These are phyloP conservation scores for Rhea pennata DNA, from an alignment of 2,113 vertebrate genomes.

Conservation along the genomic window DNA sequence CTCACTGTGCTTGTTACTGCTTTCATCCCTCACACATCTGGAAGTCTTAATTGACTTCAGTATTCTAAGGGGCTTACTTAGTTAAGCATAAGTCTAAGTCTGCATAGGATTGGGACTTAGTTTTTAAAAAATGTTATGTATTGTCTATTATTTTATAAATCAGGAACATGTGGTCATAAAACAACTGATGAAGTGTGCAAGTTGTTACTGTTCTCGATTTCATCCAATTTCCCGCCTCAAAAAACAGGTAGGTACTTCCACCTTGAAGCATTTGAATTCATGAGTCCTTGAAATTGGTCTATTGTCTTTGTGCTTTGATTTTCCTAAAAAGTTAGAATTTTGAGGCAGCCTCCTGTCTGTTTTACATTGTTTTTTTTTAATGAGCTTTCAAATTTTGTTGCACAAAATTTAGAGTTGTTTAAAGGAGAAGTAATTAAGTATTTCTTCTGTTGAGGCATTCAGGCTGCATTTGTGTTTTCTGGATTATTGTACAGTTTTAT, in stretches of 20 bases:
- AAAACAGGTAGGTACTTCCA: conserved; percentile 67
- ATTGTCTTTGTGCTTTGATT: background rate
- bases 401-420: background rate
- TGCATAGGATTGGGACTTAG: background rate
- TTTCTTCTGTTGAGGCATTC: background rate
- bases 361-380: background rate
- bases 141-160: conserved; percentile 32
- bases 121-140: background rate
- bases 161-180: conserved; percentile 64
- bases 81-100: background rate
- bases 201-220: conserved; percentile 71
- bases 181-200: conserved; percentile 31
- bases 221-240: conserved; percentile 75
- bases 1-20: background rate
- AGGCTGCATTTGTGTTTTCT: background rate
- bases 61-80: background rate
- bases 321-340: background rate
- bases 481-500: background rate
- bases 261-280: background rate
- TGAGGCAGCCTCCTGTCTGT: background rate
- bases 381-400: background rate
- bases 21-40: background rate
- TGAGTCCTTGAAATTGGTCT: background rate
- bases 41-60: background rate
- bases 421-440: background rate